Base-by-base conservation (phyloP, 30 jellyfish, hydroid and myxozoan species). In the Sanderia malayensis region DNA sequence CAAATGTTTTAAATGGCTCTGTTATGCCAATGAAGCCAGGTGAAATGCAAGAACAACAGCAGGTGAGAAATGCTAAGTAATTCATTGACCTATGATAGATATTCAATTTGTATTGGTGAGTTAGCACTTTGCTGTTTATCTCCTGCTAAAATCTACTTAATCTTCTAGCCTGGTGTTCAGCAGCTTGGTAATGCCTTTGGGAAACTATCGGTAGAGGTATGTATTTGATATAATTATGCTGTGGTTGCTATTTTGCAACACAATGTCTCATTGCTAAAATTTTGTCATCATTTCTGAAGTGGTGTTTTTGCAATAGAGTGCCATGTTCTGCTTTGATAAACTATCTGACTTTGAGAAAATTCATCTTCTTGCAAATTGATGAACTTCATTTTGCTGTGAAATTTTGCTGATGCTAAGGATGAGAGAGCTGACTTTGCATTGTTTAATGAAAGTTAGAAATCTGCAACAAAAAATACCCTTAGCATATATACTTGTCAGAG, bases 161-260 rank as follows among this genome's bases (percentile, higher is more conserved):
- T 22, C 52, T 58, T 65, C 10, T 61, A 78, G 89, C 82, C 89
- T 61, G 82, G 82, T 18, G 67, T 78, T 78, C 64, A 76, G 20
- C 92, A 76, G 71, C 69, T 70, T 9, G 61, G 77, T 20, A 77
- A 70, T 24, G 73, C 86, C 41, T 74, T 85, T 45, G 91, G 96
- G 44, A 73, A 89, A 33, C 83, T 85, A 64, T 18, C 96, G 8
- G 96, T 85, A 22, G 96, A 85, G 91, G 96, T 85, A 61, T 21
- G 86, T 41, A 6, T 41, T 41, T 15, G 15, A 41, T 41, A 41
- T 41, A 8, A 41, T 6, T 6, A 41, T 41, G 55, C 8, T 6
- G 55, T 41, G 55, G 15, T 41, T 15, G n/a, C n/a, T n/a, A n/a
- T n/a, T n/a, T n/a, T n/a, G n/a, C n/a, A n/a, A n/a, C n/a, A n/a